phyloP scores from a whole-genome alignment of 2,797 vertebrate species.

The Acridotheres tristis region DNA sequence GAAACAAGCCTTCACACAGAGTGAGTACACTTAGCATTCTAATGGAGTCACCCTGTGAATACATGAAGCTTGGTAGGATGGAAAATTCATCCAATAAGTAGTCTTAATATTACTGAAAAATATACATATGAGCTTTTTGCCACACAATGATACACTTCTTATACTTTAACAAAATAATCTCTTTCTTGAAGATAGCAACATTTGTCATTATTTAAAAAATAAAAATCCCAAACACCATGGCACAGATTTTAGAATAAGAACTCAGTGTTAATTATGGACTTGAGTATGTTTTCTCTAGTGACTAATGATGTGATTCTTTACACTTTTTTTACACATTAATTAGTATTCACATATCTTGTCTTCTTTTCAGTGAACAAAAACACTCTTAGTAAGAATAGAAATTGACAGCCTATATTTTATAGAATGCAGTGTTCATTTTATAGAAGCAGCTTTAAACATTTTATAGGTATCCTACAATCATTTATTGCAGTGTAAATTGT shows the following conservation, averaged over 20 bases:
- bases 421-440: not conserved
- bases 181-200: not conserved
- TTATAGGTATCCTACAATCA: slow-evolving; percentile 20
- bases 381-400: not conserved
- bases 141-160: not conserved
- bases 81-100: not conserved
- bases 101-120: not conserved
- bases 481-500: slow-evolving; percentile 12
- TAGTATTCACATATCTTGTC: not conserved
- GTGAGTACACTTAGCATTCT: not conserved
- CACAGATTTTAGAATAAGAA: not conserved
- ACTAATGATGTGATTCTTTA: not conserved
- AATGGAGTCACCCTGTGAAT: not conserved
- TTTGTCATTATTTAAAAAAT: not conserved
- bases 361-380: not conserved
- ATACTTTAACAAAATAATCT: not conserved
- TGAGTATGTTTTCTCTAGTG: not conserved
- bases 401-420: not conserved
- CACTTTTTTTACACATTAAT: not conserved
- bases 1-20: not conserved
- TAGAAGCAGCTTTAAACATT: slow-evolving; percentile 18
- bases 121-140: not conserved
- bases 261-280: not conserved
- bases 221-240: not conserved
- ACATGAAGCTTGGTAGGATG: not conserved